These are phyloP conservation scores for Oscheius sp. DNA, from an alignment of 2,888 invertebrate species.

Conservation along the genomic window DNA sequence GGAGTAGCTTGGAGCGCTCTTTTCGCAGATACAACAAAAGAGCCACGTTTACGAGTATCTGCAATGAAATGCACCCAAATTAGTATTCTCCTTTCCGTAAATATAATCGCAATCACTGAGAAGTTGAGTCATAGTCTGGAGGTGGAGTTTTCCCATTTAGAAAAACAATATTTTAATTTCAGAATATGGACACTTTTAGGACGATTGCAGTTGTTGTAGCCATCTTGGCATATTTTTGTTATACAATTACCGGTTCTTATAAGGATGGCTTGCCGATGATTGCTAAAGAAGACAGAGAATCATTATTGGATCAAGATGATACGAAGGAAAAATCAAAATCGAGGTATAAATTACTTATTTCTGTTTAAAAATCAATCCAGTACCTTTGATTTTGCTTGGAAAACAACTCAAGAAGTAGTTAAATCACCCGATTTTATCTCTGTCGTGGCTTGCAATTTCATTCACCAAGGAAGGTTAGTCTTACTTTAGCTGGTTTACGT, in stretches of 20 bases:
- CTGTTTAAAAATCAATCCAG: background rate
- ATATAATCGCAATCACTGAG: slow-evolving; percentile 62
- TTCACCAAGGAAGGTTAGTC: slow-evolving; percentile 53
- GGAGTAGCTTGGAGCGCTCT: slow-evolving; percentile 68
- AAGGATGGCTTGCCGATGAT: background rate
- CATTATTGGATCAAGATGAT: background rate
- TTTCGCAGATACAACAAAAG: slow-evolving; percentile 65
- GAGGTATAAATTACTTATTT: slow-evolving; percentile 22
- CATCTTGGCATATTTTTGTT: slow-evolving; percentile 44
- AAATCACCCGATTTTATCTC: slow-evolving; percentile 59
- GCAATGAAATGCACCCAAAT: slow-evolving; percentile 70
- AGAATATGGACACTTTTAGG: slow-evolving; percentile 64
- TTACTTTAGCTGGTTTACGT: background rate
- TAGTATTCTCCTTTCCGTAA: slow-evolving; percentile 62
- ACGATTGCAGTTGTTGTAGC: slow-evolving; percentile 39
- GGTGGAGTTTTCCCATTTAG: slow-evolving; percentile 33
- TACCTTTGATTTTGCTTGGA: slow-evolving; percentile 21
- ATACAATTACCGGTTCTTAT: slow-evolving; percentile 33
- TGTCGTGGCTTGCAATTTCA: slow-evolving; percentile 62
- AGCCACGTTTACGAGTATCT: slow-evolving; percentile 68
- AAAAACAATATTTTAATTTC: slow-evolving; percentile 42
- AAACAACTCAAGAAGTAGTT: slow-evolving; percentile 55
- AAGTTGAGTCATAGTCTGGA: slow-evolving; percentile 64
- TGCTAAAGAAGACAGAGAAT: slow-evolving; percentile 9
- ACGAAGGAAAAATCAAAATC: background rate